Base-by-base conservation (phyloP, 2,797 vertebrate species). In the Acanthopagrus latus region DNA sequence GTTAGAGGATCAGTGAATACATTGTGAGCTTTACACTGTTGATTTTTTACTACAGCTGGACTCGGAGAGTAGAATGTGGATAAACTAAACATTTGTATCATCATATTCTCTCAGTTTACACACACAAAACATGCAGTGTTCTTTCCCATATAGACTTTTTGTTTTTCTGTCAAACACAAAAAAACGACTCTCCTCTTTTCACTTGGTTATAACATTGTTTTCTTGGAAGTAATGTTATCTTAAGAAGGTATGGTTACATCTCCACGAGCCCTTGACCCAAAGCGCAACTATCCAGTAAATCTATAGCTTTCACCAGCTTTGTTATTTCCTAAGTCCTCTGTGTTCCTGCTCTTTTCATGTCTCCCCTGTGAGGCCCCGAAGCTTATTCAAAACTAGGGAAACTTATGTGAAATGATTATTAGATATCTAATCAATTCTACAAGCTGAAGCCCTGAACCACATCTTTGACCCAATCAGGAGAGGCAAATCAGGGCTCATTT, bases 1-100 rank as follows among this genome's bases (percentile, higher is more conserved):
- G 51, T 1, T 44, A 64, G 43, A 81, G 74, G 48, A 50, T 59
- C 52, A 68, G 2, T 50, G 13, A 52, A 64, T 17, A 50, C n/a
- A 33, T 13, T 27, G 12, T 7, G 43, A 63, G 17, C 3, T 1
- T 8, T 12, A 16, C 11, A 7, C 8, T 7, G 17, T 46, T 46
- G 44, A 43, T 5, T 46, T 5, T 56, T 57, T 25, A n/a, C 6
- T 50, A 13, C 20, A 2, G 7, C 38, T 16, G 41, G 1, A 16
- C 21, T 41, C 16, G 16, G 12, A 27, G 25, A 20, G 21, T 5
- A 23, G n/a, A 17, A 43, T 17, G 6, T 23, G 4, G 7, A 46
- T 44, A 7, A 18, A 6, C 4, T 52, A 0, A 12, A 1, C 12
- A 6, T 3, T 47, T 29, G 10, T 5, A 56, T 20, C 17, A 51